These are phyloP conservation scores for Chromobotia macracanthus DNA, from an alignment of 2,797 vertebrate genomes.

Conservation along the genomic window DNA sequence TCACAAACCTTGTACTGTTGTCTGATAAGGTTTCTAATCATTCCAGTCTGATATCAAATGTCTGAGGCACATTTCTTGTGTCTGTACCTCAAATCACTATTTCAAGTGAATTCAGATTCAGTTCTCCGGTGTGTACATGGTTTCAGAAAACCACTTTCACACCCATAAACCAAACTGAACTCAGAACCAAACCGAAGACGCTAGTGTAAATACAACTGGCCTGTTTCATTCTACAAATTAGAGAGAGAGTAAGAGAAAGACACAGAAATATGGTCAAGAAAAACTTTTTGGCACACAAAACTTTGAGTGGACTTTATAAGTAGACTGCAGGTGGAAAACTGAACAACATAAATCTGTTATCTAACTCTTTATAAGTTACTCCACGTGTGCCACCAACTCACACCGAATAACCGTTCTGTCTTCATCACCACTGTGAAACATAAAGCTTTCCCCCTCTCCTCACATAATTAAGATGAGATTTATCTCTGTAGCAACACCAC, in stretches of 20 bases:
- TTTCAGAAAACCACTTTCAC: not conserved
- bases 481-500: constrained; percentile 58
- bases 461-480: constrained; percentile 44
- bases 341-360: not conserved
- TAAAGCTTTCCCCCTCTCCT: constrained; percentile 7
- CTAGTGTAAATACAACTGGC: not conserved
- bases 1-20: not conserved
- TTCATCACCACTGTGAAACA: constrained; percentile 22
- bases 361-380: not conserved
- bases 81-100: too few species aligned
- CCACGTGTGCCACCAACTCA: not conserved
- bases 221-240: not conserved
- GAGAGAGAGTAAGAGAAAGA: not conserved
- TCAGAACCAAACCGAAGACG: not conserved
- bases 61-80: not conserved
- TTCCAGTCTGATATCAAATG: not conserved
- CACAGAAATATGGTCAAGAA: not conserved
- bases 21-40: not conserved
- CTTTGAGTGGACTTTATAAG: not conserved
- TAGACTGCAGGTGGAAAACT: not conserved
- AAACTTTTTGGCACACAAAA: not conserved
- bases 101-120: not conserved
- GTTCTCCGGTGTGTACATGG: not conserved
- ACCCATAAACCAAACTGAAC: not conserved
- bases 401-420: constrained; percentile 12